phyloP scores from a whole-genome alignment of 30 jellyfish, hydroid and myxozoan species.

The Cassiopea andromeda region DNA sequence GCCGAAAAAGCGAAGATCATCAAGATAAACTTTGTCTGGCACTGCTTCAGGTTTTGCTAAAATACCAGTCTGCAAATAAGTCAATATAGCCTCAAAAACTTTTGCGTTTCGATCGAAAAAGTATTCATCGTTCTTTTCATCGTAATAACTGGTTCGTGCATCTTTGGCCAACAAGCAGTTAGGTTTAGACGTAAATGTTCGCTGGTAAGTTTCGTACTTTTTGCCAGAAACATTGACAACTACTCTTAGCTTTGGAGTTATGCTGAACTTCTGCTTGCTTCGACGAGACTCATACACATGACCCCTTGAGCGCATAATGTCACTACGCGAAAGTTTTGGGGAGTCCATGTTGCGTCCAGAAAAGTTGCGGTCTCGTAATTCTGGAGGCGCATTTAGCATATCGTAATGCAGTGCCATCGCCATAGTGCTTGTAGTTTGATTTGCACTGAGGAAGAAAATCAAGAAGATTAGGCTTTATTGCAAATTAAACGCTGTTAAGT shows the following conservation, averaged over 20 bases:
- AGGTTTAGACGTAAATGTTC: conserved; percentile 66
- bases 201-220: conserved; percentile 75
- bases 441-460: no score
- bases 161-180: conserved; percentile 54
- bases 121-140: conserved; percentile 65
- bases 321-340: conserved; percentile 31
- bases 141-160: conserved; percentile 67
- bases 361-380: conserved; percentile 53
- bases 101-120: conserved; percentile 80
- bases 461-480: no score
- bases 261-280: conserved; percentile 28
- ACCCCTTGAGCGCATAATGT: conserved; percentile 4
- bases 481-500: no score
- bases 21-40: conserved; percentile 72
- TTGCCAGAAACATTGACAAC: conserved; percentile 81
- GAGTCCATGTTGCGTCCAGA: conserved; percentile 26
- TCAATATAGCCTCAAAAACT: conserved; percentile 80
- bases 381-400: conserved; percentile 62
- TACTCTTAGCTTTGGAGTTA: conserved; percentile 59
- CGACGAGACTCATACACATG: conserved; percentile 38
- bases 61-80: conserved; percentile 83
- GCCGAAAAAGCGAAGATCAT: conserved; percentile 84
- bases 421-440: neutral
- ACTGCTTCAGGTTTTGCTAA: conserved; percentile 78
- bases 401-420: conserved; percentile 64